Base-by-base conservation (phyloP, 2,888 invertebrate genomes). In the Isoperla grammatica region DNA sequence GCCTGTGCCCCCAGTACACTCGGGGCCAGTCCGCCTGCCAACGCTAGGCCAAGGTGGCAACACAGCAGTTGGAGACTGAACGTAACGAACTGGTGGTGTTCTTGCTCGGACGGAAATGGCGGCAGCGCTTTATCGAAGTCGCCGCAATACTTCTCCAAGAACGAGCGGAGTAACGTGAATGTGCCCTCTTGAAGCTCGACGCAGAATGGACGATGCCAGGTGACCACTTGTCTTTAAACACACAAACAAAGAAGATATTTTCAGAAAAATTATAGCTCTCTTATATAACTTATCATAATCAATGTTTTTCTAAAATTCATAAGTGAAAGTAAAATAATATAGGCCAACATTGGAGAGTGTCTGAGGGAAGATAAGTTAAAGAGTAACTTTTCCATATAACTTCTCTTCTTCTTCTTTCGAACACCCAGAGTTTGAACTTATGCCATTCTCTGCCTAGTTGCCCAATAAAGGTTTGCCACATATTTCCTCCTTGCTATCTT, bases 101-200 rank as follows among this genome's bases (percentile, higher is more conserved):
- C 81, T 45, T 68, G 67, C 9, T 69, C 61, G 20, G 71, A 74
- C 58, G 72, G 70, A 70, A 83, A 82, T 2, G 80, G 81, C 35
- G 72, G 68, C 3, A 77, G 79, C 2, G 77, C 74, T 11, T 68
- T 65, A 6, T 71, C 67, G 69, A 81, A 81, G 19, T 75, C 74
- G 53, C 73, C 70, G 57, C 81, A 79, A 69, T 82, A 83, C 64
- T 78, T 78, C 66, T 82, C 79, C 42, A 84, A 71, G 69, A 83
- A 83, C 17, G 71, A 71, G 57, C 77, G 74, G 39, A 84, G 71
- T 17, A 79, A 69, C 22, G 76, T 73, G 67, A 84, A 82, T 0
- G 83, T 83, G 56, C 76, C 76, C 68, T 82, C 81, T 67, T 82
- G 80, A 29, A 83, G 73, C 68, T 84, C 83, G 60, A 83, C 75